Evolutionary conservation across 2,113 vertebrate genomes (phyloP).

Genomic region (Elachura formosa): DNA sequence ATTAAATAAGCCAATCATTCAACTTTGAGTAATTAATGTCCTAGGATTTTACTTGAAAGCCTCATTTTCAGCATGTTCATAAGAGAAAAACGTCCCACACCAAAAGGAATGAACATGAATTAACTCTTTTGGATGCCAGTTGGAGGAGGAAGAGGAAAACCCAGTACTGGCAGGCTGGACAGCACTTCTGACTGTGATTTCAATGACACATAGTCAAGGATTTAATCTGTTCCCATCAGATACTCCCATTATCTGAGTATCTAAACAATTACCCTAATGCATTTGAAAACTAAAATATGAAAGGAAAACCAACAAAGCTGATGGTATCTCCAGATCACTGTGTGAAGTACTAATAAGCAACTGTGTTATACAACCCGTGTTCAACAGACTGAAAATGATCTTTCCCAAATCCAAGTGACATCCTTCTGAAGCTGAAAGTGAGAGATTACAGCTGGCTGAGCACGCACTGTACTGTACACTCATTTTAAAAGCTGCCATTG

Average conservation of each 20-base stretch:
- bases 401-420: background rate
- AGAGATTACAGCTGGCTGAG: conserved; percentile 18
- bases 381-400: conserved; percentile 1
- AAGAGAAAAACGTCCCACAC: background rate
- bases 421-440: background rate
- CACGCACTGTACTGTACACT: background rate
- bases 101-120: background rate
- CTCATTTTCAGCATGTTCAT: background rate
- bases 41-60: conserved; percentile 14
- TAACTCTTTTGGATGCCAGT: background rate
- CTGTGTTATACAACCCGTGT: background rate
- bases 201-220: background rate
- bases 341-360: background rate
- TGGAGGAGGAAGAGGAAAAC: background rate
- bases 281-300: background rate
- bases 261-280: background rate
- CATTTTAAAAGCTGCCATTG: background rate
- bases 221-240: background rate
- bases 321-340: background rate
- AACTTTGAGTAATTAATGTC: conserved; percentile 11
- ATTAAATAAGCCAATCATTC: conserved; percentile 17
- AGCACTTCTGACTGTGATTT: background rate
- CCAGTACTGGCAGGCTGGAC: background rate
- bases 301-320: background rate
- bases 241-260: background rate